Base-by-base conservation (phyloP, 2,888 invertebrate genomes). In the Galerucella nymphaeae region DNA sequence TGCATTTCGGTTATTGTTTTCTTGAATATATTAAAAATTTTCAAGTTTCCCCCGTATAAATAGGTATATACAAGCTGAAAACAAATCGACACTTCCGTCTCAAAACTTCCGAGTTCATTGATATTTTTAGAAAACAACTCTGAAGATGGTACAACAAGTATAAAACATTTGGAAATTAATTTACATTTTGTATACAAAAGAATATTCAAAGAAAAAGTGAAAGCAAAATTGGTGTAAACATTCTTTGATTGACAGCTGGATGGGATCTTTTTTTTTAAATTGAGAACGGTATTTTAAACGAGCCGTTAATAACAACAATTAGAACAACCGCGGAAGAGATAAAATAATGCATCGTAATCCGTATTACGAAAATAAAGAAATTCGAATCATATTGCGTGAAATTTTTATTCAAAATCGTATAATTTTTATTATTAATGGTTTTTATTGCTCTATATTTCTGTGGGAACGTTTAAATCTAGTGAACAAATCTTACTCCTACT, bases 341-440 rank as follows among this genome's bases (percentile, higher is more conserved):
- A 70, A 38, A 45, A 30, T 30, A 16, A 20, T 50, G 16, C 50
- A 57, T 42, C 45, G 70, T 23, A 63, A 63, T 57, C 48, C 11
- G 20, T 42, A 23, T 70, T 70, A 64, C 57, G 70, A 70, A 70
- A 70, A 55, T 63, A 63, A 53, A 70, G 70, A 70, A 70, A 70
- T 70, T 57, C 16, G 14, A 70, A 20, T 30, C 62, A 18, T 23
- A 57, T 57, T 55, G 70, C 70, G 63, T 70, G 70, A 70, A 70
- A 70, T 70, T 69, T 64, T 42, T 38, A 70, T 70, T 70, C 55
- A 55, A 45, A 70, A 70, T 63, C 23, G 63, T 70, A 69, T 63
- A 55, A 70, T 70, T 70, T 63, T 45, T 50, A 62, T 69, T 62
- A 55, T 55, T 38, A 48, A 62, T 62, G 61, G 42, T 62, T 42